phyloP scores from a whole-genome alignment of 2,113 vertebrate genomes.

The Acrocephalus arundinaceus region DNA sequence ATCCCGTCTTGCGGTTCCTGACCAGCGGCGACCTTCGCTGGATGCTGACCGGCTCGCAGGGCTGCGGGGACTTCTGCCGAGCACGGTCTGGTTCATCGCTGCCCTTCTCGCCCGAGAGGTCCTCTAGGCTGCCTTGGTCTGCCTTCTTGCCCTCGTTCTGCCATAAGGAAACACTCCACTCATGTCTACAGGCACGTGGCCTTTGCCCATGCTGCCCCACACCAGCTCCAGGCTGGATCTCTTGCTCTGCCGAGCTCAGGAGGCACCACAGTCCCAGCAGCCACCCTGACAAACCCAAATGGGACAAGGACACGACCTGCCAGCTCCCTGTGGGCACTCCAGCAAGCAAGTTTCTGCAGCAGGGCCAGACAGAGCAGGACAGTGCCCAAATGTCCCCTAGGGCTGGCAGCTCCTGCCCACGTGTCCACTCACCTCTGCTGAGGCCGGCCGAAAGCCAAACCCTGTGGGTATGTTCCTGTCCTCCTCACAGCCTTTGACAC shows the following conservation, averaged over 20 bases:
- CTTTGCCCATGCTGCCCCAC: not conserved
- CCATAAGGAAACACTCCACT: not conserved
- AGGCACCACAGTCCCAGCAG: not conserved
- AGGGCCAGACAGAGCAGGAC: not conserved
- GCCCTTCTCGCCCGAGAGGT: slow-evolving; percentile 73
- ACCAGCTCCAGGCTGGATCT: not conserved
- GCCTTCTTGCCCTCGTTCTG: slow-evolving; percentile 90
- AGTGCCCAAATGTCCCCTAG: not conserved
- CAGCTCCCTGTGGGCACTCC: not conserved
- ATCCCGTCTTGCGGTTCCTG: slow-evolving; percentile 91
- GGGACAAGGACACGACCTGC: not conserved
- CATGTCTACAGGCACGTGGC: not conserved
- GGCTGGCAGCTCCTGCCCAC: not conserved
- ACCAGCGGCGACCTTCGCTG: slow-evolving; percentile 88
- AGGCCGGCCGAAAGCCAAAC: slow-evolving; percentile 93
- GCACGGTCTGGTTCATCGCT: slow-evolving; percentile 79
- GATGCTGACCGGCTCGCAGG: slow-evolving; percentile 78
- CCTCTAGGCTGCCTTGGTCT: slow-evolving; percentile 88
- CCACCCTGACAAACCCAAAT: rapidly evolving
- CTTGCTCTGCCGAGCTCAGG: not conserved
- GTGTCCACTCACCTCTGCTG: slow-evolving; percentile 82
- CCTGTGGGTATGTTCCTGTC: slow-evolving; percentile 90
- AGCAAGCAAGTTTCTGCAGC: not conserved
- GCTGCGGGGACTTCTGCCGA: slow-evolving; percentile 73
- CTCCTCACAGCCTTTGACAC: slow-evolving; percentile 92